These are phyloP conservation scores for Rhinogobius similis DNA, from an alignment of 2,113 vertebrate species.

Conservation along the genomic window DNA sequence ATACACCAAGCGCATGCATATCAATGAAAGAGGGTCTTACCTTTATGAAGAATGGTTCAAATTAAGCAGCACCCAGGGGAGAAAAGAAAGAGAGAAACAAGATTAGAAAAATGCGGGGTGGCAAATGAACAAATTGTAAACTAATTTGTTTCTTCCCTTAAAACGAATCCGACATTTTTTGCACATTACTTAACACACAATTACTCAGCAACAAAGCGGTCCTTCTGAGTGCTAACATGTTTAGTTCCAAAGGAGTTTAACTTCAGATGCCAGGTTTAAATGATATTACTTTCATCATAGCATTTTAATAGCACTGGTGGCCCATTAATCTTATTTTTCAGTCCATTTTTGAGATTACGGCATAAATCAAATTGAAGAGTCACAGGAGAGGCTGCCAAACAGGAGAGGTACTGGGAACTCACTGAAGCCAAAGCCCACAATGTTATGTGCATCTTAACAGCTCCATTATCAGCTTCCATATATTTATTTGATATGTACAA, in stretches of 20 bases:
- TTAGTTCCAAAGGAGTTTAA: neutral
- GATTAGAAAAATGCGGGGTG: conserved; percentile 38
- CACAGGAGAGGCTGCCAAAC: conserved; percentile 1
- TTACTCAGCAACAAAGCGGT: neutral
- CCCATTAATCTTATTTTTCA: conserved; percentile 8
- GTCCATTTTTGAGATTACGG: conserved; percentile 3
- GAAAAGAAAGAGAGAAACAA: conserved; percentile 32
- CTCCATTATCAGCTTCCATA: neutral
- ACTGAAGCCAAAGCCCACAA: neutral
- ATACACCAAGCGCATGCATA: conserved; percentile 49
- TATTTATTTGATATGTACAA: neutral
- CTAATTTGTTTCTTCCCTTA: conserved; percentile 9
- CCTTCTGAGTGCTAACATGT: neutral
- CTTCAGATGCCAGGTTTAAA: neutral
- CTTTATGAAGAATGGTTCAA: conserved; percentile 57
- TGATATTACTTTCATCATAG: conserved; percentile 1
- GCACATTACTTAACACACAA: neutral
- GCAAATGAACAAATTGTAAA: conserved; percentile 24
- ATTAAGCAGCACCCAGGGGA: conserved; percentile 30
- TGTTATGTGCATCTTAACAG: conserved; percentile 6
- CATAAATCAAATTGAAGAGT: conserved; percentile 4
- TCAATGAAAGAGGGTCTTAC: conserved; percentile 55
- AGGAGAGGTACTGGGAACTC: neutral
- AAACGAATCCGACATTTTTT: conserved; percentile 13
- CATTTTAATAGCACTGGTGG: neutral